phyloP scores from a whole-genome alignment of 2,113 vertebrate species.

The Glareola pratincola region DNA sequence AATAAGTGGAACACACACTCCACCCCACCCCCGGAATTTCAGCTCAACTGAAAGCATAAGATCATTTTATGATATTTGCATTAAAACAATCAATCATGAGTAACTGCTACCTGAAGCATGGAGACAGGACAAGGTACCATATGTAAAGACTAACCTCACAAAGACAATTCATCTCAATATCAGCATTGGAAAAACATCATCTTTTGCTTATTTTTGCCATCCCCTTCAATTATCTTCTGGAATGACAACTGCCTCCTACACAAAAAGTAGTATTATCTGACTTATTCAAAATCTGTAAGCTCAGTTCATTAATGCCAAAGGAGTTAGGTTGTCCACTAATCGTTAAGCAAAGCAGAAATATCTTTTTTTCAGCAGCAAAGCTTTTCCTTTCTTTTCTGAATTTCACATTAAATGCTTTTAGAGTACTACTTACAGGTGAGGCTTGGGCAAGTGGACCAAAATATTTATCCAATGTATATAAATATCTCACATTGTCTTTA shows the following conservation, averaged over 20 bases:
- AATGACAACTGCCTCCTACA: neutral
- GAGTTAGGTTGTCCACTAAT: neutral
- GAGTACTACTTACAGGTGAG: slow-evolving; percentile 73
- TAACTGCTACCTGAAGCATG: neutral
- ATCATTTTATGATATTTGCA: neutral
- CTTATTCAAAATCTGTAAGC: neutral
- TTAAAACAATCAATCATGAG: neutral
- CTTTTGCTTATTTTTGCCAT: neutral
- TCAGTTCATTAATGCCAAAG: neutral
- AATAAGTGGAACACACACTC: neutral
- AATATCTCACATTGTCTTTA: slow-evolving; percentile 83
- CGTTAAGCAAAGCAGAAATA: neutral
- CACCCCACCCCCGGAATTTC: neutral
- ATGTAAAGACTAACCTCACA: neutral
- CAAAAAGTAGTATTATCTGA: neutral
- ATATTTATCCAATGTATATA: slow-evolving; percentile 77
- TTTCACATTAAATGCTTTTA: neutral
- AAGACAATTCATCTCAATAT: neutral
- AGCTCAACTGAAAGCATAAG: neutral
- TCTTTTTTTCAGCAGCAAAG: neutral
- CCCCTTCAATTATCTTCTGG: neutral
- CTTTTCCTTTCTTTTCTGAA: neutral
- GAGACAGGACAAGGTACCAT: neutral
- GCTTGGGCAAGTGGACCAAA: slow-evolving; percentile 73
- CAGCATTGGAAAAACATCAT: neutral